Evolutionary conservation across 2,888 invertebrate species (phyloP).

Genomic region (Pomacea canaliculata): DNA sequence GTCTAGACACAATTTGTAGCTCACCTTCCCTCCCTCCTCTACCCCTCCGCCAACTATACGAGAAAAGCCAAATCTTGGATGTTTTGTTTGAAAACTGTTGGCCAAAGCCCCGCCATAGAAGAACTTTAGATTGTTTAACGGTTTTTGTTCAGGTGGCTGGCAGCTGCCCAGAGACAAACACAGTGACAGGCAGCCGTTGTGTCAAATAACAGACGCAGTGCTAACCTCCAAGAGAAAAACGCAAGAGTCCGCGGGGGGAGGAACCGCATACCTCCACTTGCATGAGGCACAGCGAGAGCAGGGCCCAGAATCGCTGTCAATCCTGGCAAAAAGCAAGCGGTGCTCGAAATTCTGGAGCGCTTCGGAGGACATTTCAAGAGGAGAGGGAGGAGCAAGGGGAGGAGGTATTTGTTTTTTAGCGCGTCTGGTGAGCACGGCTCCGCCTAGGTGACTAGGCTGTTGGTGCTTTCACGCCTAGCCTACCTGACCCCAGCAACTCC

Average conservation of each 20-base stretch:
- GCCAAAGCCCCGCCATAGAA: too few species aligned
- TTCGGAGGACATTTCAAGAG: not conserved
- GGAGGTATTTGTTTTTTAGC: not conserved
- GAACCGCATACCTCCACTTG: not conserved
- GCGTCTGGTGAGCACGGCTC: not conserved
- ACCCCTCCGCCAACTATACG: too few species aligned
- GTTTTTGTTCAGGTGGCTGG: too few species aligned
- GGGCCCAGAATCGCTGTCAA: not conserved
- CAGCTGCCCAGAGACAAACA: constrained; percentile 5
- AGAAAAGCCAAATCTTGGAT: too few species aligned
- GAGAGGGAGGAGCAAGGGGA: not conserved
- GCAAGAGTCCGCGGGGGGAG: too few species aligned
- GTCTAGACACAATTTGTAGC: too few species aligned
- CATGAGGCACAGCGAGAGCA: not conserved
- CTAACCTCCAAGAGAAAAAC: not conserved
- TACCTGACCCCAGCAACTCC: too few species aligned
- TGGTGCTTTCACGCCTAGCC: not conserved
- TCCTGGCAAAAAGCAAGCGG: not conserved
- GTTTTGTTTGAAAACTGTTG: too few species aligned
- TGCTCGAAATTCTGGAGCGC: constrained; percentile 2
- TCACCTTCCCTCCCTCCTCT: too few species aligned
- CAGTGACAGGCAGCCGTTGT: constrained; percentile 7
- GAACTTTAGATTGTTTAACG: too few species aligned
- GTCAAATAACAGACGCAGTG: constrained; percentile 6
- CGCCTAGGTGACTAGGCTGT: not conserved